Evolutionary conservation across 2,113 vertebrate genomes (phyloP).

Genomic region (Willisornis vidua): DNA sequence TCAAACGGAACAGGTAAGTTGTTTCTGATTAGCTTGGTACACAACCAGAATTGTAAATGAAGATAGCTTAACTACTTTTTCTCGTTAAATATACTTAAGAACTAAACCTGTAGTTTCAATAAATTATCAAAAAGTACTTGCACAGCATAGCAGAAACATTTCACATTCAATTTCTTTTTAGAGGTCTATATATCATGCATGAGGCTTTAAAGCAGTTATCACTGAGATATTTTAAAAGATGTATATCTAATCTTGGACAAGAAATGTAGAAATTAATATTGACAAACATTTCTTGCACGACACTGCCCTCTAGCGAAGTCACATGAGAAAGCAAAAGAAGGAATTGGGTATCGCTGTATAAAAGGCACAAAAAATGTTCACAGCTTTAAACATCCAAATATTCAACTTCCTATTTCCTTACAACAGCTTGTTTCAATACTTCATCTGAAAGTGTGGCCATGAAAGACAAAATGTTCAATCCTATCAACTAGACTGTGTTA

Average conservation of each 20-base stretch:
- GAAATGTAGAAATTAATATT: neutral
- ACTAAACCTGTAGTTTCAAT: neutral
- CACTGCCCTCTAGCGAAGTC: conserved; percentile 87
- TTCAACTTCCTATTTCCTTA: neutral
- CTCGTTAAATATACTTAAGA: neutral
- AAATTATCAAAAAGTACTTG: neutral
- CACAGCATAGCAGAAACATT: neutral
- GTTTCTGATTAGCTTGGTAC: neutral
- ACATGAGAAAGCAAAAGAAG: neutral
- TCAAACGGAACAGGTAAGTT: neutral
- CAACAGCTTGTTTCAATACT: neutral
- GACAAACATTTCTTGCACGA: conserved; percentile 80
- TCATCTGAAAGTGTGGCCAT: neutral
- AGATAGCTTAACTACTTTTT: neutral
- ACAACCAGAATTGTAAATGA: neutral
- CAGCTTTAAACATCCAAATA: neutral
- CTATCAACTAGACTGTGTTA: neutral
- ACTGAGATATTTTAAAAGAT: neutral
- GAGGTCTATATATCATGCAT: neutral
- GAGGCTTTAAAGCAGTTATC: neutral
- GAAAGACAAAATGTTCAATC: neutral
- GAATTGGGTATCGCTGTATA: no score
- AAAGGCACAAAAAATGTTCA: neutral
- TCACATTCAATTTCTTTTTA: neutral
- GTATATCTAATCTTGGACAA: neutral